Evolutionary conservation across 2,888 invertebrate genomes (phyloP), one percentile per base, ranked within the genome.

Genomic region (Dromius quadrimaculatus): DNA sequence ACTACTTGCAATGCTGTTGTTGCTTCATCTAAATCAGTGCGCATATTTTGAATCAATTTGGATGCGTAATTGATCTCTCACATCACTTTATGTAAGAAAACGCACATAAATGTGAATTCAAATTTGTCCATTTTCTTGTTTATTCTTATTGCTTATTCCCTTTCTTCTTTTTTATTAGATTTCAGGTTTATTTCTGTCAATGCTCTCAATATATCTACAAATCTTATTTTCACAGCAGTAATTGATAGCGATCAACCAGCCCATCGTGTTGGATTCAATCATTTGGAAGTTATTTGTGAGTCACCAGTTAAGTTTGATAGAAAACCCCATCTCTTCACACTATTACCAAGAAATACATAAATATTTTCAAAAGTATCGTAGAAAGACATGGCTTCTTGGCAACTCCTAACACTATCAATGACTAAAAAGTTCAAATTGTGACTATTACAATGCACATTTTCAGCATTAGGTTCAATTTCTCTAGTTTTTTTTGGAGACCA

Each of bases 11-110:
- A 13, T 11, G n/a, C 41, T 74, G 72, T 74, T 74, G 72, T 71
- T 76, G 74, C 73, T 71, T 72, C 72, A 73, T 72, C 61, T 69
- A 74, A 72, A 75, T 72, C 73, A 71, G 75, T 74, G 72, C 76
- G 75, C 45, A 72, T 64, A 72, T 70, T 71, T 73, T 73, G 71
- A 57, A 73, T 64, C 57, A 64, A 65, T 75, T 75, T 75, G 62
- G 72, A 74, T 66, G 70, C 72, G 68, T 73, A 63, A 72, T 74
- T 73, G 70, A 74, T 73, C 47, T 73, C 66, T 38, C 63, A 73
- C 68, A 75, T 71, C 74, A 74, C 43, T 22, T 63, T 45, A 71
- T 73, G 71, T 63, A 74, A 71, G 57, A 72, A 71, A 71, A 71
- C 70, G 57, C 71, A 73, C 66, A 72, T 50, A 13, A 73, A 74